Evolutionary conservation across 2,113 vertebrate genomes (phyloP), one percentile per base, ranked within the genome.

Genomic region (Eclectus roratus): DNA sequence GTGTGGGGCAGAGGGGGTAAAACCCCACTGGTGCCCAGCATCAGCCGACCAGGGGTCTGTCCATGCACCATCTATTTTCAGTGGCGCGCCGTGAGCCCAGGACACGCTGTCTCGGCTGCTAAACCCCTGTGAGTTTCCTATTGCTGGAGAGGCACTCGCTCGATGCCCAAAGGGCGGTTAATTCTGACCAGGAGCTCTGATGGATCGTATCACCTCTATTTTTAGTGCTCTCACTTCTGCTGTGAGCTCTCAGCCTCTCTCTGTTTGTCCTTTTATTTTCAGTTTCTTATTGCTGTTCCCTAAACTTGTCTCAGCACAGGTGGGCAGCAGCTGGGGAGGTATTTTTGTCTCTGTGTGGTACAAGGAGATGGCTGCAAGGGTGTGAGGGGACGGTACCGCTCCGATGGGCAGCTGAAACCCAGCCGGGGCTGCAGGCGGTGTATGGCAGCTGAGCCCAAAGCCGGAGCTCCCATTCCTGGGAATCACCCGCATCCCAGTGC

Each of bases 321-420:
- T 94, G 91, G 94, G 76, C 88, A 91, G 84, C 95, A 97, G 90
- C 94, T 96, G 95, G 74, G 43, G 63, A 68, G 55, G 55, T 96
- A 94, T 95, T 96, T 97, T 91, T 83, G 74, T 96, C 88, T 63
- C 71, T 1, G 1, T 39, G 55, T 7, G n/a, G 61, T 77, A 47
- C 79, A 89, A 23, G 0, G 1, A 53, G 80, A 24, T 1, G 18
- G 29, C 50, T 43, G 2, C 0, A 17, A 31, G 63, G 78, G 49
- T 0, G 14, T 5, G 6, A 43, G 52, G 69, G 52, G 14, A 24
- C 24, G 56, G 33, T 3, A 9, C 63, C 0, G 4, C 72, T 50
- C 44, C 0, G 7, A 37, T 80, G 1, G 2, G 37, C 91, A 94
- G 94, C 93, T 88, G 93, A 50, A 49, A 28, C 44, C 19, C 5